Percentiles rank a stretch among this genome's conserved stretches.
phyloP scores from a whole-genome alignment of 2,797 vertebrate species.

The Sebastes cheni region DNA sequence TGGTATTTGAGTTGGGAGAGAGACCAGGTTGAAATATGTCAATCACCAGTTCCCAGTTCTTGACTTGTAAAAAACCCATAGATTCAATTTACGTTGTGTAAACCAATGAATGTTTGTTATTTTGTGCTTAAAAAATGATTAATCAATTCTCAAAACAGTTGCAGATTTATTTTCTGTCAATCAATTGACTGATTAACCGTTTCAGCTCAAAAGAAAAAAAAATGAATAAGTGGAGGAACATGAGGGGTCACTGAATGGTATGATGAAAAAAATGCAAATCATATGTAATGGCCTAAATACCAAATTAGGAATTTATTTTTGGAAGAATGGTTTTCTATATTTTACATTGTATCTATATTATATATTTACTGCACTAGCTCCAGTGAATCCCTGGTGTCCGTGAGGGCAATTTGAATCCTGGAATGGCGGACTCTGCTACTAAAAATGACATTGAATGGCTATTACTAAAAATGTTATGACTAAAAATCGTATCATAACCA shows the following conservation, averaged over 20 bases:
- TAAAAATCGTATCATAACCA: accelerated
- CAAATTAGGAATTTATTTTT: background rate
- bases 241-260: background rate
- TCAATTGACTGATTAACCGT: background rate
- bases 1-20: too few species aligned
- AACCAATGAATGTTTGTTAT: background rate
- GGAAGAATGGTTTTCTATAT: background rate
- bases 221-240: too few species aligned
- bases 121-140: background rate
- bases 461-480: too few species aligned
- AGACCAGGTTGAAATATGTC: background rate
- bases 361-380: too few species aligned
- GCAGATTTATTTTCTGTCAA: background rate
- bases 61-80: background rate
- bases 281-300: too few species aligned
- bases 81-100: background rate
- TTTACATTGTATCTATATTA: background rate
- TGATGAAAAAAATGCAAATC: background rate
- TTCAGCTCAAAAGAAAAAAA: background rate
- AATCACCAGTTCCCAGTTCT: background rate
- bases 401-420: too few species aligned
- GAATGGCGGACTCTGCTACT: too few species aligned
- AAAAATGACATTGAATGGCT: too few species aligned
- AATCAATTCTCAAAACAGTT: background rate
- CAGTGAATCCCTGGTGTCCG: too few species aligned